These are phyloP conservation scores for Suricata suricatta DNA, from an alignment of 2,113 vertebrate species.

Conservation along the genomic window DNA sequence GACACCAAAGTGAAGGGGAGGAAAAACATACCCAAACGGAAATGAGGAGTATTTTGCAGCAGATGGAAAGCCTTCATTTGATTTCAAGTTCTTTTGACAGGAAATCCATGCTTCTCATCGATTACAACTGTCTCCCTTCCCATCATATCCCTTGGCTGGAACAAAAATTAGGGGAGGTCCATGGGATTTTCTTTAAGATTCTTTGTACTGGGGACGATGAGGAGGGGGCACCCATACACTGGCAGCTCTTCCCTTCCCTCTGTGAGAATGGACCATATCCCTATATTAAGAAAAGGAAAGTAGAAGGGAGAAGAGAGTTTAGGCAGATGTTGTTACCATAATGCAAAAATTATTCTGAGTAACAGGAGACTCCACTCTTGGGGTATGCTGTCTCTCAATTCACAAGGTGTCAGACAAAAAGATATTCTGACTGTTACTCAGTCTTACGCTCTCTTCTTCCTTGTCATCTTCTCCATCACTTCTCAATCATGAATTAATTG, in stretches of 20 bases:
- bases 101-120: neutral
- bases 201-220: neutral
- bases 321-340: neutral
- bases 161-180: neutral
- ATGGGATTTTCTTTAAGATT: neutral
- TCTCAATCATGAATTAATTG: constrained; percentile 9
- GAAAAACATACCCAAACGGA: constrained; percentile 5
- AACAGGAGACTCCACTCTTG: neutral
- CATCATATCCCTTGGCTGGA: neutral
- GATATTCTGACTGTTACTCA: neutral
- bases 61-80: neutral
- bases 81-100: constrained; percentile 20
- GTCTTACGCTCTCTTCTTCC: neutral
- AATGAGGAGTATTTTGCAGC: neutral
- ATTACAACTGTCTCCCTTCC: neutral
- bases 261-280: neutral
- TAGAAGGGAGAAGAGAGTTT: neutral
- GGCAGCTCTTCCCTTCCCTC: neutral
- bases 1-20: constrained; percentile 24
- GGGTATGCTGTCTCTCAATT: neutral
- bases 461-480: neutral
- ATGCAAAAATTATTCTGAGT: neutral
- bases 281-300: neutral
- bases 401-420: neutral
- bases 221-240: neutral